phyloP scores from a whole-genome alignment of 2,113 vertebrate genomes.

The Aptenodytes forsteri region DNA sequence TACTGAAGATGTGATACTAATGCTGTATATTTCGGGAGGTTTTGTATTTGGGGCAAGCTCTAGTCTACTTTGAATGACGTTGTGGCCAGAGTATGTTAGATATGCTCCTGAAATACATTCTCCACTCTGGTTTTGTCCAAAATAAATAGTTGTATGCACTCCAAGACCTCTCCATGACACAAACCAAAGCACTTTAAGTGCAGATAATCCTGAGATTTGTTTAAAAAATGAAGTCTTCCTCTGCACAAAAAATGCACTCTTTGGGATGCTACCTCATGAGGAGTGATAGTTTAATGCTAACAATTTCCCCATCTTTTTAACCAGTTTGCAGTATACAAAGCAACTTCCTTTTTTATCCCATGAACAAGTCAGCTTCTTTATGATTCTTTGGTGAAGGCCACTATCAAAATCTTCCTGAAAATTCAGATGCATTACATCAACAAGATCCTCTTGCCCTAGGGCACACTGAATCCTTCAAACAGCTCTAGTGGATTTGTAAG shows the following conservation, averaged over 20 bases:
- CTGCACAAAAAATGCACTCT: not conserved
- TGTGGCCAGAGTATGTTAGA: not conserved
- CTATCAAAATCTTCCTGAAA: not conserved
- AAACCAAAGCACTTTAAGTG: not conserved
- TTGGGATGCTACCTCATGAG: not conserved
- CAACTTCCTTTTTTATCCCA: not conserved
- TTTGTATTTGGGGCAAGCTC: not conserved
- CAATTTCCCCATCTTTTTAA: not conserved
- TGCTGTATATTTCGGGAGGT: not conserved
- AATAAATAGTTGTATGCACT: not conserved
- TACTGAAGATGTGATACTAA: not conserved
- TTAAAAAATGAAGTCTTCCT: not conserved
- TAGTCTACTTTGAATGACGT: not conserved
- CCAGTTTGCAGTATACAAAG: not conserved
- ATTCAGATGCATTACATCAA: not conserved
- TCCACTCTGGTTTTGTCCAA: not conserved
- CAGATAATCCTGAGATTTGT: not conserved
- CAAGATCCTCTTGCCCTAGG: not conserved
- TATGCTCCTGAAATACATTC: not conserved
- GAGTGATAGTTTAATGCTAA: not conserved
- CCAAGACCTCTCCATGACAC: not conserved
- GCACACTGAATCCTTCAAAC: not conserved
- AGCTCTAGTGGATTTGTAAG: not conserved
- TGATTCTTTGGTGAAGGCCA: not conserved
- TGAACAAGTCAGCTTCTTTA: not conserved